Percentiles rank a stretch among this genome's conserved stretches.
Conservation (phyloP, 1,140 invertebrate genomes). For the Sminthurinus signatus region DNA sequence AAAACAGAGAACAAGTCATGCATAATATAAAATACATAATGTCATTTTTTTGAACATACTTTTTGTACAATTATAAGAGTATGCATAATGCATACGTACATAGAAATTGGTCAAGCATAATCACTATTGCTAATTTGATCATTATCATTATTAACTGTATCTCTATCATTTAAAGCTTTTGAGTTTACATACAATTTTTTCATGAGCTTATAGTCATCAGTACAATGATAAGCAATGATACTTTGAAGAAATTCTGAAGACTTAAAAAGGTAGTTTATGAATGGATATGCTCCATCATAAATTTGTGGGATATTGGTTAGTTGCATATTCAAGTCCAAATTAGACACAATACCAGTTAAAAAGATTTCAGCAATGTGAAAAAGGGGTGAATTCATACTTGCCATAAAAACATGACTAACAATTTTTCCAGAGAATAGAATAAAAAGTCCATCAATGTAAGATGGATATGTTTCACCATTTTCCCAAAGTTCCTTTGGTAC, state of each 20-base stretch:
- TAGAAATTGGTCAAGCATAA: no score
- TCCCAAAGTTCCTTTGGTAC: conserved; percentile 27
- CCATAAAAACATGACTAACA: conserved; percentile 58
- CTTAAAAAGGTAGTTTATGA: neutral
- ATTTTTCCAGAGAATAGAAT: conserved; percentile 68
- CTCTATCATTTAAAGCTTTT: neutral
- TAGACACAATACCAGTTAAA: conserved; percentile 59
- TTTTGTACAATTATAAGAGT: no score
- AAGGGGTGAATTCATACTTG: conserved; percentile 59
- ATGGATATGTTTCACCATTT: neutral
- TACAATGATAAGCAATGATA: neutral
- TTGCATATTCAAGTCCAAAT: neutral
- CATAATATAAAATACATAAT: no score
- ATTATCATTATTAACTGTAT: neutral
- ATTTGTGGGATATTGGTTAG: conserved; percentile 1
- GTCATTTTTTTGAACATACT: no score
- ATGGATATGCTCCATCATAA: neutral
- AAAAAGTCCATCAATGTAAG: conserved; percentile 42
- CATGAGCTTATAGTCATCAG: neutral
- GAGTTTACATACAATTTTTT: neutral
- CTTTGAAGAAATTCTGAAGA: neutral
- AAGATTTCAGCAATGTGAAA: conserved; percentile 79
- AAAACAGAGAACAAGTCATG: no score
- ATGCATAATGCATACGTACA: no score
- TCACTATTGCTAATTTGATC: no score